Percentiles rank a stretch among this genome's conserved stretches.
phyloP scores from a whole-genome alignment of 2,888 invertebrate species.

The Chrysolina oricalcia region DNA sequence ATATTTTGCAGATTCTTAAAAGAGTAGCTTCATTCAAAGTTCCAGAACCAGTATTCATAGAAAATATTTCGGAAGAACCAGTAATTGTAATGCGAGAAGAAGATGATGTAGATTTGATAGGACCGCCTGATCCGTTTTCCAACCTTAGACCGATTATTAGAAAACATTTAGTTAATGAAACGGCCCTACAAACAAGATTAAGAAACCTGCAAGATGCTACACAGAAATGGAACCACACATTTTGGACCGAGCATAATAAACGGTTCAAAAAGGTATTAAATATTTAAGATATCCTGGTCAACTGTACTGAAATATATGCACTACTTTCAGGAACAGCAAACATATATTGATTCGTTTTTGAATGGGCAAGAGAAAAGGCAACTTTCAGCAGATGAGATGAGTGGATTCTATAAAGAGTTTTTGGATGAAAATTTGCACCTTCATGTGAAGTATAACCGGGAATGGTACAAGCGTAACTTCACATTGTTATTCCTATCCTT shows the following conservation, averaged over 20 bases:
- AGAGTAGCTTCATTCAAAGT: constrained; percentile 33
- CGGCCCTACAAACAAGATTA: constrained; percentile 77
- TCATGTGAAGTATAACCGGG: constrained; percentile 85
- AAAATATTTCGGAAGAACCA: constrained; percentile 62
- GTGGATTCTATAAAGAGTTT: constrained; percentile 90
- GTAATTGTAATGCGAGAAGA: constrained; percentile 65
- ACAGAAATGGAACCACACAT: constrained; percentile 88
- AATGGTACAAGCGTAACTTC: constrained; percentile 89
- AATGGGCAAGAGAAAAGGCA: constrained; percentile 71
- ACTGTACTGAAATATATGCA: not conserved
- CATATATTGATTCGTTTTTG: constrained; percentile 71
- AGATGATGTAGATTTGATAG: constrained; percentile 78
- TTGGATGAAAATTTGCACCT: constrained; percentile 86
- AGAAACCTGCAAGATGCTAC: constrained; percentile 80
- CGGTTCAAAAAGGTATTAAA: constrained; percentile 80
- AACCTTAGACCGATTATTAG: constrained; percentile 85
- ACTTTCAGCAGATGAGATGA: constrained; percentile 87
- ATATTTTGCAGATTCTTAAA: constrained; percentile 44
- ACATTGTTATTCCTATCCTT: constrained; percentile 78
- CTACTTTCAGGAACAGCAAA: constrained; percentile 75
- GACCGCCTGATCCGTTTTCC: constrained; percentile 86
- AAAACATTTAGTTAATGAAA: constrained; percentile 79
- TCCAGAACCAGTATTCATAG: constrained; percentile 58
- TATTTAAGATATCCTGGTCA: constrained; percentile 38
- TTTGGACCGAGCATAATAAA: constrained; percentile 88